Evolutionary conservation across 2,888 invertebrate genomes (phyloP).

Genomic region (Malthinus flaveolus): DNA sequence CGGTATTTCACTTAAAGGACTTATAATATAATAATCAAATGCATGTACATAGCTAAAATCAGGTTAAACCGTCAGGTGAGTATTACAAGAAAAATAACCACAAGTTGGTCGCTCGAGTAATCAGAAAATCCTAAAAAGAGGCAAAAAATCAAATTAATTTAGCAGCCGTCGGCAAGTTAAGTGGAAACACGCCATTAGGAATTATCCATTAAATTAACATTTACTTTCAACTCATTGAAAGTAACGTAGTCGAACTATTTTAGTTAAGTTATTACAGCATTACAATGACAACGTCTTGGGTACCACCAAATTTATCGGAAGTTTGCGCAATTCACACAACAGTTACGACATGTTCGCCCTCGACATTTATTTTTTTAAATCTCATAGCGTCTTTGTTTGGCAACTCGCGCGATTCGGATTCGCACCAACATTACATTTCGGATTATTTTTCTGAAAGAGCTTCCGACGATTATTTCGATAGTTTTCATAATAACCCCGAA

Average conservation of each 20-base stretch:
- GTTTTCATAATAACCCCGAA: constrained; percentile 3
- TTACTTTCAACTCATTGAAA: constrained; percentile 3
- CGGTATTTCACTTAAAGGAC: too few species aligned
- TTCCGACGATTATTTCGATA: constrained; percentile 1
- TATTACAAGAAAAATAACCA: too few species aligned
- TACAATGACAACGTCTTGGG: constrained; percentile 50
- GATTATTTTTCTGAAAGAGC: constrained; percentile 40
- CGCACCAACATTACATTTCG: constrained; percentile 30
- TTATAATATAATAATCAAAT: too few species aligned
- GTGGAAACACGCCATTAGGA: too few species aligned
- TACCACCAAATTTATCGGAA: constrained; percentile 60
- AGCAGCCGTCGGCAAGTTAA: too few species aligned
- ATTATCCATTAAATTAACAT: neutral
- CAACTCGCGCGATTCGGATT: constrained; percentile 54
- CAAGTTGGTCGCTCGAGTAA: too few species aligned
- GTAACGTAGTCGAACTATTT: neutral
- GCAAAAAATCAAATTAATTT: too few species aligned
- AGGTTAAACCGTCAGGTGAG: too few species aligned
- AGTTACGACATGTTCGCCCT: constrained; percentile 63
- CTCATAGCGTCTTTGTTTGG: constrained; percentile 63
- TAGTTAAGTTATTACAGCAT: constrained; percentile 1
- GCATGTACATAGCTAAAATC: too few species aligned
- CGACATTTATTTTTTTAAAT: constrained; percentile 63
- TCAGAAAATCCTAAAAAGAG: too few species aligned
- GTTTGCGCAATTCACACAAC: constrained; percentile 60